These are phyloP conservation scores for Odontamblyopus rebecca DNA, from an alignment of 2,797 vertebrate genomes.

Conservation along the genomic window DNA sequence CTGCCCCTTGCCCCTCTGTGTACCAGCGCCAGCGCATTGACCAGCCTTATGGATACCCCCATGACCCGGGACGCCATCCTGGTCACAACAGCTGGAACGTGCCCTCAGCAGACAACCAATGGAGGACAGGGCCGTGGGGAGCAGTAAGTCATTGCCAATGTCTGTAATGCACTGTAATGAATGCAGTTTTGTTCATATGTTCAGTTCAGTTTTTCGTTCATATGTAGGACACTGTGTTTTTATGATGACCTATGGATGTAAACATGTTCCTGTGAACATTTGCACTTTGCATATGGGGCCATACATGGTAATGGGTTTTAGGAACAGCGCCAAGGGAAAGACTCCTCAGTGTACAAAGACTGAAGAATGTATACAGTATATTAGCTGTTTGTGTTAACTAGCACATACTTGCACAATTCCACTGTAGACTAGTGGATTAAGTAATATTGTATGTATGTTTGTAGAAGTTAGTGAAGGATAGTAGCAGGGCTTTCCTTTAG, in stretches of 20 bases:
- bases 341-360: constrained; percentile 13
- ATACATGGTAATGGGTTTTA: constrained; percentile 42
- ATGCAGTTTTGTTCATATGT: neutral
- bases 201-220: no score
- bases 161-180: neutral
- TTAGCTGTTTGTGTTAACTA: constrained; percentile 1
- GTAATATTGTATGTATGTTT: neutral
- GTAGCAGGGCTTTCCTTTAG: neutral
- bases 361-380: constrained; percentile 12
- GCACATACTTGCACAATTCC: neutral
- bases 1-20: constrained; percentile 77
- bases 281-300: constrained; percentile 31
- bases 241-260: constrained; percentile 17
- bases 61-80: constrained; percentile 75
- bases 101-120: constrained; percentile 84
- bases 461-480: neutral
- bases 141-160: constrained; percentile 80
- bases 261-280: constrained; percentile 37
- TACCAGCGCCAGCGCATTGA: constrained; percentile 75
- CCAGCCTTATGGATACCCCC: constrained; percentile 78
- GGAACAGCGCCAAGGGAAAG: constrained; percentile 20
- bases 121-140: constrained; percentile 98
- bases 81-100: constrained; percentile 82
- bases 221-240: constrained; percentile 2
- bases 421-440: neutral